phyloP scores from a whole-genome alignment of 2,888 invertebrate genomes.

The Rambutsinella grinnellia region DNA sequence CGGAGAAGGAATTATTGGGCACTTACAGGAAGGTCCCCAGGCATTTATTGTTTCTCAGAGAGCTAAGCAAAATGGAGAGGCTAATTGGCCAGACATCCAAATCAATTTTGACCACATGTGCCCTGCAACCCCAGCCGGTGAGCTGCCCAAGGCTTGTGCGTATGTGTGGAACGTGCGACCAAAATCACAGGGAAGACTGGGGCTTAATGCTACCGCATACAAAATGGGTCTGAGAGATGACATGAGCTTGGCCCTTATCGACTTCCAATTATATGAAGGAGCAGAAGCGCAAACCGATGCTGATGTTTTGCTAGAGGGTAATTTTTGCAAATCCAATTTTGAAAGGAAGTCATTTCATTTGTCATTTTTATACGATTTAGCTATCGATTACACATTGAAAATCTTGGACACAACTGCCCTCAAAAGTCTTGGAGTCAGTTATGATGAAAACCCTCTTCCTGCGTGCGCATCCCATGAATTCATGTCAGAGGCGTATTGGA shows the following conservation, averaged over 20 bases:
- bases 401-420: slow-evolving; percentile 5
- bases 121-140: neutral
- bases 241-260: slow-evolving; percentile 8
- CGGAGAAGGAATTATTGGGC: slow-evolving; percentile 1
- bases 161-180: neutral
- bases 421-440: neutral
- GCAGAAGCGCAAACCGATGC: neutral
- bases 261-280: slow-evolving; percentile 18
- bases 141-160: neutral
- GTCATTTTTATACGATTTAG: neutral
- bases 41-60: slow-evolving; percentile 20
- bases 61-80: slow-evolving; percentile 15
- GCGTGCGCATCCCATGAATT: too few species aligned
- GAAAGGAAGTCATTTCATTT: neutral
- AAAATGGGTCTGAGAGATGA: slow-evolving; percentile 6
- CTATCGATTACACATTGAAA: neutral
- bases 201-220: slow-evolving; percentile 3
- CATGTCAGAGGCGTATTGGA: too few species aligned
- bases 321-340: neutral
- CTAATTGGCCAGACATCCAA: slow-evolving; percentile 24
- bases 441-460: too few species aligned
- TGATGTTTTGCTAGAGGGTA: slow-evolving; percentile 12
- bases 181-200: slow-evolving; percentile 1
- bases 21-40: neutral
- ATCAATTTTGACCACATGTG: slow-evolving; percentile 8